Evolutionary conservation across 1,140 invertebrate genomes (phyloP).

Genomic region (Micrasema longulum): DNA sequence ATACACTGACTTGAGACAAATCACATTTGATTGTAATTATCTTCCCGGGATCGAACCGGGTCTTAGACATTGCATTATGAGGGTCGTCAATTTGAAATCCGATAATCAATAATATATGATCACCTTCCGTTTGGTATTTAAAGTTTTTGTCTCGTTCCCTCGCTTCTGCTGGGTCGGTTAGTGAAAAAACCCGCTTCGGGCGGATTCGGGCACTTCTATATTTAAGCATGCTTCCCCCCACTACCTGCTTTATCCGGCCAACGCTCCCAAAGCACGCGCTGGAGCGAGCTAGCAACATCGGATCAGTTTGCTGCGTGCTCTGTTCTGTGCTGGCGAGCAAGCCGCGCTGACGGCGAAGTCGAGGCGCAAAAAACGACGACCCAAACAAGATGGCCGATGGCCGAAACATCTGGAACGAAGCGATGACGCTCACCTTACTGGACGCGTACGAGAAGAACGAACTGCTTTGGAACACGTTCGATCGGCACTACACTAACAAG

Average conservation of each 20-base stretch:
- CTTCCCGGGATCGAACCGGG: no score
- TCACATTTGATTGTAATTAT: no score
- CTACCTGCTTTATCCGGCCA: conserved; percentile 30
- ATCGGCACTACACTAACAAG: conserved; percentile 66
- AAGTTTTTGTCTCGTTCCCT: no score
- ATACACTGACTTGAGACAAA: no score
- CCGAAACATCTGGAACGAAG: conserved; percentile 60
- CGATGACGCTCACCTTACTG: conserved; percentile 65
- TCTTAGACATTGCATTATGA: no score
- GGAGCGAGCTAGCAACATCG: conserved; percentile 19
- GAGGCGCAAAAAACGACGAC: conserved; percentile 9
- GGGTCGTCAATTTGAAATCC: no score
- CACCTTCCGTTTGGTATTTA: no score
- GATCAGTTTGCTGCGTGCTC: not conserved
- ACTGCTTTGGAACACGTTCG: conserved; percentile 65
- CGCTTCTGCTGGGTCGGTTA: not conserved
- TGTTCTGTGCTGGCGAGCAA: not conserved
- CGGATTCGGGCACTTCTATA: conserved; percentile 22
- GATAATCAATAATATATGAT: no score
- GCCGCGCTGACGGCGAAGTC: not conserved
- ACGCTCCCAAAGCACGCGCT: not conserved
- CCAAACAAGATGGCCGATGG: conserved; percentile 8
- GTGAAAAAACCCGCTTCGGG: conserved; percentile 29
- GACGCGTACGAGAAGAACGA: conserved; percentile 66
- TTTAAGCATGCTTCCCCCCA: conserved; percentile 35